Percentiles rank a stretch among this genome's conserved stretches.
Conservation (phyloP, 2,888 invertebrate genomes). For the Piscicola geometra region DNA sequence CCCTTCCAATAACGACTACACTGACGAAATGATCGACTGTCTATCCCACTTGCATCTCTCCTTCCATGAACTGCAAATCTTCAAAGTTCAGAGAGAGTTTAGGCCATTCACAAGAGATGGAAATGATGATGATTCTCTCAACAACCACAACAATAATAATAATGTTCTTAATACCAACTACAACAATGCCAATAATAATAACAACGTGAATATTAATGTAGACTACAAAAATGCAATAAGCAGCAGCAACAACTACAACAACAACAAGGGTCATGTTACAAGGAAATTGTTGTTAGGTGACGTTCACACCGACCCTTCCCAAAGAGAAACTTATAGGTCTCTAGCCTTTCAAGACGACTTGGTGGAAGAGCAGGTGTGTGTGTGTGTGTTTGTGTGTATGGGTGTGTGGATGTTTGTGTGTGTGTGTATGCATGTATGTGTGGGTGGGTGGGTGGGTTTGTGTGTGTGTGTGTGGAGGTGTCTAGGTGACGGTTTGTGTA, state of each 20-base stretch:
- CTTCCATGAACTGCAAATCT: conserved; percentile 18
- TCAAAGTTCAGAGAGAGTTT: not conserved
- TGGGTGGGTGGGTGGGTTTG: conserved; percentile 7
- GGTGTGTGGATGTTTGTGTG: conserved; percentile 8
- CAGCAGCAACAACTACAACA: not conserved
- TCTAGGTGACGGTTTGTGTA: not conserved
- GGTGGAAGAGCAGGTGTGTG: not conserved
- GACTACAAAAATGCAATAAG: not conserved
- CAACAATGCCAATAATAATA: conserved; percentile 7
- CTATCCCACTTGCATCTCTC: not conserved
- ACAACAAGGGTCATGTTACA: too few species aligned
- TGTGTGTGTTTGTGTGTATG: conserved; percentile 12
- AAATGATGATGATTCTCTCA: not conserved
- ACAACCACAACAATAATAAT: conserved; percentile 6
- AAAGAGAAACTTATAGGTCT: not conserved
- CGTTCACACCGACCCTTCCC: not conserved
- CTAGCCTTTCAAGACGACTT: conserved; percentile 3
- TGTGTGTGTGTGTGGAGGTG: not conserved
- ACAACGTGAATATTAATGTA: not conserved
- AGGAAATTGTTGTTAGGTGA: conserved; percentile 10
- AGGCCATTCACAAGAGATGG: not conserved
- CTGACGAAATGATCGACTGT: conserved; percentile 12
- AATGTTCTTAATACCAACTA: not conserved
- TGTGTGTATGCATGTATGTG: conserved; percentile 22
- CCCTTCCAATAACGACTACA: not conserved